Evolutionary conservation across 2,113 vertebrate genomes (phyloP), one percentile per base, ranked within the genome.

Genomic region (Choloepus hoffmanni): DNA sequence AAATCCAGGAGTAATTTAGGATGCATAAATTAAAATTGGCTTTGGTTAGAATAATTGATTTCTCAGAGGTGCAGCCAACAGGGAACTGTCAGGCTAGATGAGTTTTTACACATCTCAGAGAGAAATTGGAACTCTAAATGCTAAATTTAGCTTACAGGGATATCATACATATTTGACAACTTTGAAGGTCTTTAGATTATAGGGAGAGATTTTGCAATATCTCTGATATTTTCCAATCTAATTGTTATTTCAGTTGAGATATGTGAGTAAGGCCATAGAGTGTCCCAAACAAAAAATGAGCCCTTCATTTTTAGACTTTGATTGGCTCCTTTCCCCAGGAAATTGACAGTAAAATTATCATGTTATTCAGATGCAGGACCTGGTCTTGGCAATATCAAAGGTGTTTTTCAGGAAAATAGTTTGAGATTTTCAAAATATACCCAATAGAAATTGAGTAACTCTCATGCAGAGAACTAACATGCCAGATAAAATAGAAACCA

Each of bases 1-100:
- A 96, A 96, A 97, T 97, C 94, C 91, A 95, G 86, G 72, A 93
- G 89, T 97, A 98, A 97, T 98, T 96, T 97, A 97, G 95, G 53
- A 24, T 96, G 95, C 86, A 89, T 93, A 98, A 93, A 95, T 97
- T 98, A 98, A 96, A 97, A 96, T 90, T 95, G 95, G 55, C 95
- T 98, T 97, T 79, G 74, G 96, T 96, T 98, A 94, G 96, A 98
- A 97, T 98, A 98, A 98, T 97, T 98, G 98, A 97, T 95, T 96
- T 97, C 93, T 97, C 89, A 76, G 84, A 96, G 89, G 94, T 76
- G 67, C 45, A 72, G 89, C 81, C 97, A 97, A 97, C 45, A 96
- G 95, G 96, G 96, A 97, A 90, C 90, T 96, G 95, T 95, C 84
- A 95, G 87, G 72, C 63, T 97, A 97, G 96, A 97, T 97, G 95